Evolutionary conservation across 2,888 invertebrate genomes (phyloP).

Genomic region (Acanthoscelides obtectus): DNA sequence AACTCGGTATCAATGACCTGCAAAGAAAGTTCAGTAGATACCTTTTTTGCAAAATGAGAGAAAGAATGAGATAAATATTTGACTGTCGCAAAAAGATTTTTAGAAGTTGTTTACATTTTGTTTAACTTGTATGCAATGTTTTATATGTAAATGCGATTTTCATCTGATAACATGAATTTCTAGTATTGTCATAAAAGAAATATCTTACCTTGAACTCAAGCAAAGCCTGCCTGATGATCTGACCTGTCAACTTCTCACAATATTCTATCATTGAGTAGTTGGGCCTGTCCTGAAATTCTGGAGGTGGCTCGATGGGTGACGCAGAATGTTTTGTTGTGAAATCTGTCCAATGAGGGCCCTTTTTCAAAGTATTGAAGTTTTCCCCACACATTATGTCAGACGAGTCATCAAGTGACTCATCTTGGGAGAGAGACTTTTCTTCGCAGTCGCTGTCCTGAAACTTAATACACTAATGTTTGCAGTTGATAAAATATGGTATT

Average conservation of each 20-base stretch:
- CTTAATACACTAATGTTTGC: no score
- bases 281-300: conserved; percentile 73
- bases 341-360: conserved; percentile 61
- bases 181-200: no score
- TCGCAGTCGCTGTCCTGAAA: conserved; percentile 80
- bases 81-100: no score
- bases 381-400: conserved; percentile 77
- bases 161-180: no score
- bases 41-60: no score
- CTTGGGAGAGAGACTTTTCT: conserved; percentile 72
- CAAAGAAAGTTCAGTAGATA: no score
- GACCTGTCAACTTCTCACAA: conserved; percentile 47
- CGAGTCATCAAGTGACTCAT: conserved; percentile 66
- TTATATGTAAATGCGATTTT: no score
- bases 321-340: conserved; percentile 52
- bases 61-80: no score
- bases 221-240: conserved; percentile 50
- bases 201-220: conserved; percentile 42
- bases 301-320: conserved; percentile 75
- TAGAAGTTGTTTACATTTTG: no score
- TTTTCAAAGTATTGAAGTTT: conserved; percentile 78
- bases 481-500: no score
- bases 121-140: no score
- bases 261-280: conserved; percentile 41
- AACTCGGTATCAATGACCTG: no score